Evolutionary conservation across 2,797 vertebrate species (phyloP), one percentile per base, ranked within the genome.

Genomic region (Mastacembelus armatus): DNA sequence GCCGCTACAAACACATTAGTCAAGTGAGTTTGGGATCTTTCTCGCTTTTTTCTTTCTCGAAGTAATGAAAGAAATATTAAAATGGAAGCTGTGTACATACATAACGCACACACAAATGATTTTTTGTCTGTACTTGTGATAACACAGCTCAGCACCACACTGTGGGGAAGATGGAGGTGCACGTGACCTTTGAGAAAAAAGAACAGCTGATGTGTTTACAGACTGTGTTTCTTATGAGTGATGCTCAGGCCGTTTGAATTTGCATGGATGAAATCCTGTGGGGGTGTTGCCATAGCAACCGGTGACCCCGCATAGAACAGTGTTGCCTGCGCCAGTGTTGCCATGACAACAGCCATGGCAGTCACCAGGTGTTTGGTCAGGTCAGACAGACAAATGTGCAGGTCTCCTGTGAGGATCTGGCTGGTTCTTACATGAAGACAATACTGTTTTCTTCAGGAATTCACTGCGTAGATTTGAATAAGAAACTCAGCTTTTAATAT

Each of bases 251-350:
- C 4, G 4, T 29, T 71, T 62, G 19, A 44, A 69, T 71, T 75
- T 58, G 59, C 63, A 57, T 44, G 33, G 14, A 33, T 60, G 38
- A 66, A 76, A 72, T 70, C 70, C 62, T 70, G 7, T 50, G 66
- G 70, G 78, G 66, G 81, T 74, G 81, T 90, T 86, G 70, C 87
- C 45, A 83, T 89, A 73, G 86, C 39, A 55, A 85, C 74, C 42
- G 51, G 51, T 86, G 77, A 90, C 85, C 86, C 82, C 45, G 33
- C 77, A 84, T 24, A 54, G 77, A 71, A 74, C 82, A 73, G 64
- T 57, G 42, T 51, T 56, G 67, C 47, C 60, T 36, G 40, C 76
- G 55, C 48, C 26, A 7, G 21, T 48, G 78, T 90, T 82, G 47
- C 84, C 71, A 83, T 87, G 84, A 81, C 85, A 65, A 86, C 85